Evolutionary conservation across 2,113 vertebrate species (phyloP).

Genomic region (Thunnus maccoyii): DNA sequence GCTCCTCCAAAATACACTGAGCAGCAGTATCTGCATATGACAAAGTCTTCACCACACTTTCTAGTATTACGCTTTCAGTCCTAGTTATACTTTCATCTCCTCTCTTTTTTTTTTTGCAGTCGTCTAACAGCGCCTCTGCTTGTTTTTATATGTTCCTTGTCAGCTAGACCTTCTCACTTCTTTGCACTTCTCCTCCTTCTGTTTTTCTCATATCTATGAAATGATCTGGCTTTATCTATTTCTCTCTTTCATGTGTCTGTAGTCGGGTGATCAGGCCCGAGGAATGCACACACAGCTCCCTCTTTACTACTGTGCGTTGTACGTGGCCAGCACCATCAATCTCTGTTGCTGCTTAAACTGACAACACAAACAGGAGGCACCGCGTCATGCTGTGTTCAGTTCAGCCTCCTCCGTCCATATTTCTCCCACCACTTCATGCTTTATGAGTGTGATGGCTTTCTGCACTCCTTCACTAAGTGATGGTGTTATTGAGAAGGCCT

Average conservation of each 20-base stretch:
- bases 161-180: conserved; percentile 14
- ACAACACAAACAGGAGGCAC: conserved; percentile 50
- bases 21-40: conserved; percentile 52
- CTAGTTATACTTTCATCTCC: conserved; percentile 29
- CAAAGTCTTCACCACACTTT: conserved; percentile 45
- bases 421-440: conserved; percentile 28
- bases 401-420: conserved; percentile 15
- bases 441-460: conserved; percentile 17
- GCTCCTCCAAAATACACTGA: conserved; percentile 52
- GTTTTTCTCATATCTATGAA: conserved; percentile 33
- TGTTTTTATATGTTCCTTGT: conserved; percentile 19
- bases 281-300: not conserved
- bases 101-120: conserved; percentile 4
- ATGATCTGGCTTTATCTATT: conserved; percentile 8
- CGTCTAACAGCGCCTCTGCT: no score
- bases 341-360: conserved; percentile 51
- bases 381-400: not conserved
- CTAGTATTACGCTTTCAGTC: conserved; percentile 48
- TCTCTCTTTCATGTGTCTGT: not conserved
- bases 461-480: conserved; percentile 19
- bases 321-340: conserved; percentile 42
- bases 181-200: conserved; percentile 21
- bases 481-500: conserved; percentile 25
- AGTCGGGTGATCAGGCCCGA: not conserved
- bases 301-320: conserved; percentile 31